Percentiles rank a stretch among this genome's conserved stretches.
Conservation (phyloP, 1,140 invertebrate species). For the Planococcus citri region DNA sequence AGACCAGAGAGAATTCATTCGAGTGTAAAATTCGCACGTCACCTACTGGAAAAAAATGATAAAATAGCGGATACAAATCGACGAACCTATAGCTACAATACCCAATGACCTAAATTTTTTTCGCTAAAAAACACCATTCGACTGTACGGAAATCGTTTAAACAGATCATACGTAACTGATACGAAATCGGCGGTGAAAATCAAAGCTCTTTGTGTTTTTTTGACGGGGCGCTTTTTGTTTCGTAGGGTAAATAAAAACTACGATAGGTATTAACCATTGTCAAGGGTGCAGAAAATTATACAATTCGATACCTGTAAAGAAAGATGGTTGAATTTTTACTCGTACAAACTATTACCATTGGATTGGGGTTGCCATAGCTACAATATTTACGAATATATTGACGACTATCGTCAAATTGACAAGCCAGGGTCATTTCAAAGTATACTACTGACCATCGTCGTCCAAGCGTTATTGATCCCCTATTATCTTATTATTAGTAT, state of each 20-base stretch:
- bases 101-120: too few relatives aligned
- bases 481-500: background rate
- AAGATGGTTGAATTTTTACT: background rate
- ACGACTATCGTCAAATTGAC: background rate
- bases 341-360: background rate
- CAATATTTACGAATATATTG: constrained; percentile 4
- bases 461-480: constrained; percentile 1
- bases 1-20: too few relatives aligned
- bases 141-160: too few relatives aligned
- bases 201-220: too few relatives aligned
- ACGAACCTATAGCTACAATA: too few relatives aligned
- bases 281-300: background rate
- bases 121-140: too few relatives aligned
- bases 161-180: too few relatives aligned
- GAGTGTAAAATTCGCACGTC: too few relatives aligned
- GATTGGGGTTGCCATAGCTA: background rate
- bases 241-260: background rate
- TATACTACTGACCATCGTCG: background rate
- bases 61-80: too few relatives aligned
- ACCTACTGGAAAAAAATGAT: too few relatives aligned
- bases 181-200: too few relatives aligned
- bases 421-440: background rate
- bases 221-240: too few relatives aligned
- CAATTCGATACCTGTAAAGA: constrained; percentile 7
- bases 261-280: background rate